Evolutionary conservation across 2,797 vertebrate genomes (phyloP), one percentile per base, ranked within the genome.

Genomic region (Tiaroga cobitis): DNA sequence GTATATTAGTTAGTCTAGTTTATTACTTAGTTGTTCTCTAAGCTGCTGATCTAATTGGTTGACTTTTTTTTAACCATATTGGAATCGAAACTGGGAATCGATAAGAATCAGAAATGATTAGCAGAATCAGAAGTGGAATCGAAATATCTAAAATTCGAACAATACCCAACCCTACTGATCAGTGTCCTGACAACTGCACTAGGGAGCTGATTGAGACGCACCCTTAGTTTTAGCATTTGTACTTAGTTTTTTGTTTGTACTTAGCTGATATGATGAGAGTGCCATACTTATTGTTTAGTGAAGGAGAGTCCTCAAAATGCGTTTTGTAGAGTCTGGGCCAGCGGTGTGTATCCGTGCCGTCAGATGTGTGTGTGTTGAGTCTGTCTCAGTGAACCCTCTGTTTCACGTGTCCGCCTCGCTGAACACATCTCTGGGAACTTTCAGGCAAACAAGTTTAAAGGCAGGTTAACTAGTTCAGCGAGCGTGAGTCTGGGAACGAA

Each of bases 371-470:
- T 65, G 18, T 32, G 87, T 89, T 84, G 49, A 41, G n/a, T 54
- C n/a, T 69, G 87, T 86, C 80, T 88, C 65, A 93, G 90, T 91
- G 90, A 87, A 91, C 87, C 89, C 91, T 91, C 91, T 93, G 94
- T 95, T 92, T 51, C 24, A 83, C 46, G 46, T 49, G 46, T 59
- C 1, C 3, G 39, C 43, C 56, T 80, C 80, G 61, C 80, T 83
- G 92, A 90, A 75, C 93, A 92, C 91, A 88, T 84, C 89, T 87
- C 91, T 94, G 93, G 90, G 93, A 92, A 94, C 94, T 94, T 93
- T 93, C 91, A 79, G 89, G 91, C 91, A 88, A 92, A 93, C 90
- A 87, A 87, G 92, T 93, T 95, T 90, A 93, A 94, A 94, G 87
- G 84, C 89, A 83, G 78, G 82, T 76, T 81, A 81, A 59, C 78